Evolutionary conservation across 2,113 vertebrate species (phyloP), one percentile per base, ranked within the genome.

Genomic region (Callipepla squamata): DNA sequence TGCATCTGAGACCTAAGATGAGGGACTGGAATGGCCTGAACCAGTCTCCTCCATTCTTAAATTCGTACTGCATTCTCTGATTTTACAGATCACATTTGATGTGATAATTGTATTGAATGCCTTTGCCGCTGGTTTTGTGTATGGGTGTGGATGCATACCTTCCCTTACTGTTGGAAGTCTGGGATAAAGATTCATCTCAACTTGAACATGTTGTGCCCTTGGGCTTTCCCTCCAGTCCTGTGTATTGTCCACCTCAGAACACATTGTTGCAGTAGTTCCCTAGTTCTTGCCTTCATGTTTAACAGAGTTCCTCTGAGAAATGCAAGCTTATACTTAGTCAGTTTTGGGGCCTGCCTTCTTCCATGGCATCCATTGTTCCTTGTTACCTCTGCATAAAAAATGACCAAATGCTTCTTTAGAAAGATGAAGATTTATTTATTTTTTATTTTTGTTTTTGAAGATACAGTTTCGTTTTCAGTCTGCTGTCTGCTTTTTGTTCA

Each of bases 381-480:
- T 76, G 30, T 61, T 80, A 69, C 5, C 26, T 80, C 7, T 53
- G 26, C 13, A 19, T 80, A 2, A 26, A 69, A 89, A 72, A 80
- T 11, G 15, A 7, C 14, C 53, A 32, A n/a, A 80, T 17, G 61
- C 28, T 59, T 9, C 75, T 89, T 30, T 10, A 63, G 26, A 32
- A 34, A 89, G 67, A 17, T 82, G 62, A 26, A 76, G 13, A 25
- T 63, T 77, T 40, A 4, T 30, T 50, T 36, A 36, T 36, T 34
- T 30, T 28, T 55, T 38, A 48, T 59, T 18, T 90, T 67, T 66
- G 11, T 62, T 86, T 38, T 17, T 59, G 47, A 89, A 87, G 44
- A 75, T 36, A 17, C 0, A 4, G 2, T 34, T 5, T 73, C 2
- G 53, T 53, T 30, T 17, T 7, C 42, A 58, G 0, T 47, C 40